These are phyloP conservation scores for Aradus depressus DNA, from an alignment of 2,888 invertebrate species.

Conservation along the genomic window DNA sequence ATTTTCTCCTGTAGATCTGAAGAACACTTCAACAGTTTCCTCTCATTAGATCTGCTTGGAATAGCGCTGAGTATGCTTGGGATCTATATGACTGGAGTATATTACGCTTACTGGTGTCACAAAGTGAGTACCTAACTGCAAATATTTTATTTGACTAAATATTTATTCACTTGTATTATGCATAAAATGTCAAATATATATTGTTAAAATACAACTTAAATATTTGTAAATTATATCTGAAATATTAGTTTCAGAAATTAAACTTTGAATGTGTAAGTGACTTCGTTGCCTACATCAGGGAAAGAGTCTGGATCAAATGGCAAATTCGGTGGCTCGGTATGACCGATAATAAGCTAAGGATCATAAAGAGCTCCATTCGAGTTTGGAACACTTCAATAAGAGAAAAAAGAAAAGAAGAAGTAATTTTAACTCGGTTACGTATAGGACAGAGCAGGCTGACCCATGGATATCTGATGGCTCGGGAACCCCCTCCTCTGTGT, in stretches of 20 bases:
- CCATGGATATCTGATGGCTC: too few species aligned
- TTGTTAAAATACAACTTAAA: constrained; percentile 8
- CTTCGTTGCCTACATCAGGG: too few species aligned
- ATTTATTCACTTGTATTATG: neutral
- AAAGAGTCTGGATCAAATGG: too few species aligned
- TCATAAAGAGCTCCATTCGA: too few species aligned
- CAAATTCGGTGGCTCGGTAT: too few species aligned
- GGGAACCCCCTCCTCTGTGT: too few species aligned
- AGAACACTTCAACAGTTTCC: constrained; percentile 69
- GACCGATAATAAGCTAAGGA: too few species aligned
- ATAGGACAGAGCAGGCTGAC: too few species aligned
- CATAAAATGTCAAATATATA: neutral
- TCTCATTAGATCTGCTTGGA: constrained; percentile 85
- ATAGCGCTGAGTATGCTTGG: constrained; percentile 85
- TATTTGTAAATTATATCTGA: constrained; percentile 11
- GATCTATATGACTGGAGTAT: constrained; percentile 90
- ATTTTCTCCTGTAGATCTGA: constrained; percentile 89
- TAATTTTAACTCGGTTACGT: too few species aligned
- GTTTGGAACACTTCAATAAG: too few species aligned
- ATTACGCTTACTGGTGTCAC: constrained; percentile 94
- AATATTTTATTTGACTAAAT: neutral
- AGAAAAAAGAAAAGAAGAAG: too few species aligned
- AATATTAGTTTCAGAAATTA: constrained; percentile 4
- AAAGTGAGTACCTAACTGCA: constrained; percentile 58
- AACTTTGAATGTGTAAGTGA: too few species aligned